phyloP scores from a whole-genome alignment of 2,888 invertebrate genomes.

The Lepidocyrtinus sp. region DNA sequence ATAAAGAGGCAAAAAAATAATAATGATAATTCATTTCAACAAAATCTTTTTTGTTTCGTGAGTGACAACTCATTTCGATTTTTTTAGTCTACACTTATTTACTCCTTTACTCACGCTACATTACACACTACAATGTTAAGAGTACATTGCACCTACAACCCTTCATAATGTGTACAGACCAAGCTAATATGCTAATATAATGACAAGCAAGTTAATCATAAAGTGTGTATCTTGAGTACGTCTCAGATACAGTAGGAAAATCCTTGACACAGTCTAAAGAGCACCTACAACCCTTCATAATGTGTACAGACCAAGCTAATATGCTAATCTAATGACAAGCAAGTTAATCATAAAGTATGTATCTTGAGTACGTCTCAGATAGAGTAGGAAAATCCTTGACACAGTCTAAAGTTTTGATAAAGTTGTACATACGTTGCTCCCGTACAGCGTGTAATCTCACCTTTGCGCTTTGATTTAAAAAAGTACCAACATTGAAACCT shows the following conservation, averaged over 20 bases:
- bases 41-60: conserved; percentile 3
- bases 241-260: conserved; percentile 42
- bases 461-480: conserved; percentile 2
- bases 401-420: conserved; percentile 50
- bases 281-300: not conserved
- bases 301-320: not conserved
- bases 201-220: not conserved
- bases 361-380: conserved; percentile 18
- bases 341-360: not conserved
- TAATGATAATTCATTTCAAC: not conserved
- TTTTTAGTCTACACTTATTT: not conserved
- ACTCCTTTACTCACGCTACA: conserved; percentile 18
- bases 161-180: not conserved
- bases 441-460: not conserved
- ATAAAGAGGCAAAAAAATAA: not conserved
- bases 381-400: conserved; percentile 56
- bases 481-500: conserved; percentile 17
- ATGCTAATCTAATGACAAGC: not conserved
- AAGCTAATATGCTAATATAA: not conserved
- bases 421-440: no score
- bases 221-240: conserved; percentile 2
- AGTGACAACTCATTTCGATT: conserved; percentile 2
- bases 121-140: conserved; percentile 1
- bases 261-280: conserved; percentile 55
- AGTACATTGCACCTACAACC: not conserved